Conservation (phyloP, 2,888 invertebrate species). For the Platycheirus rosarum region DNA sequence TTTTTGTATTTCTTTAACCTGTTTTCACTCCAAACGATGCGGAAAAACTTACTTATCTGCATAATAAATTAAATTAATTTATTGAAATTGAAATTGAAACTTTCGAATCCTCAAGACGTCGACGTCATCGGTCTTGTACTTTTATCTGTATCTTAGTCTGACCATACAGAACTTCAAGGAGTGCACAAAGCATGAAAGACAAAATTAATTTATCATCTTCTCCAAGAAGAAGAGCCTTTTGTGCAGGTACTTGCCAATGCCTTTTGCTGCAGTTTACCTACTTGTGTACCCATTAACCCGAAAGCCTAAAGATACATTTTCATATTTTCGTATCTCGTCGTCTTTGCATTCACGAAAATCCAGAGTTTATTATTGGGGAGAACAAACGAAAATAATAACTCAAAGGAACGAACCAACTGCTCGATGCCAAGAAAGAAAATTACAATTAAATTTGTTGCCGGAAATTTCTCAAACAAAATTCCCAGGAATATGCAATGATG, state of each 20-base stretch:
- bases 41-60: not conserved
- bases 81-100: too few relatives aligned
- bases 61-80: constrained; percentile 17
- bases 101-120: too few relatives aligned
- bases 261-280: constrained; percentile 20
- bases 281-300: constrained; percentile 53
- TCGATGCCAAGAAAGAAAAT: constrained; percentile 33
- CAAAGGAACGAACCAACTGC: not conserved
- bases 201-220: constrained; percentile 40
- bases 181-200: constrained; percentile 10
- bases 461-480: constrained; percentile 35
- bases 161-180: not conserved
- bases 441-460: constrained; percentile 53
- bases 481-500: too few relatives aligned
- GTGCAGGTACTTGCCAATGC: not conserved
- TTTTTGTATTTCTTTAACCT: not conserved
- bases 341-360: constrained; percentile 50
- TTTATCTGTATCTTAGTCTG: too few relatives aligned
- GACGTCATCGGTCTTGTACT: too few relatives aligned
- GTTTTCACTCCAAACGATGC: not conserved
- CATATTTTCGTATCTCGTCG: constrained; percentile 26
- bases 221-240: constrained; percentile 3
- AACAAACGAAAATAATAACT: constrained; percentile 18
- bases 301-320: constrained; percentile 53
- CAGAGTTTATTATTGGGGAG: constrained; percentile 39